Evolutionary conservation across 2,113 vertebrate genomes (phyloP), one percentile per base, ranked within the genome.

Genomic region (Pangasianodon hypophthalmus): DNA sequence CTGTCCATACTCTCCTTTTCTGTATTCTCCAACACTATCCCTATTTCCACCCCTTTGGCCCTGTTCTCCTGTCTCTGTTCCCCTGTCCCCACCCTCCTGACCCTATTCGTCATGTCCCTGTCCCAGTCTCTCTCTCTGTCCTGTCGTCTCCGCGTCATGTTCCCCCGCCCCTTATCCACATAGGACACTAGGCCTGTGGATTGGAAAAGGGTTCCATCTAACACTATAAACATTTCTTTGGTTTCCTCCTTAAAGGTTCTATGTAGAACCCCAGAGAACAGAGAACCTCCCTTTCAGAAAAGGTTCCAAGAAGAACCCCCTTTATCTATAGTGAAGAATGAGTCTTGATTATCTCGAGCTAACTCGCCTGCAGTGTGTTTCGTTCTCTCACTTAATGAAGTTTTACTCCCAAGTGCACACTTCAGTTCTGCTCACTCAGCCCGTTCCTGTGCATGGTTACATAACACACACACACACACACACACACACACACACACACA

Each of bases 91-190:
- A 32, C 54, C n/a, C 77, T 21, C 8, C 60, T 62, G 21, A 26
- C 21, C 6, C 24, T 16, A 9, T 54, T 81, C 86, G 48, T 37
- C 2, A 71, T 90, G 83, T 64, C 71, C 26, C 60, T 60, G 52
- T 88, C 46, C 44, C 58, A 24, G n/a, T 52, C 29, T 32, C 32
- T 56, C 64, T 84, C 56, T 67, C 64, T 69, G 24, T 82, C 44
- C 41, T 75, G 81, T 85, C 16, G 85, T 73, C 69, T 0, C 88
- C 58, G 85, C 87, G 89, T 88, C 75, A 90, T 91, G 91, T 91
- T 64, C 41, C 41, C 71, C 37, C 2, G 3, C 44, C 21, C 46
- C 77, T 50, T 16, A 50, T 14, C 44, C 24, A 21, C 24, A 6
- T 1, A 29, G 1, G 4, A 69, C 16, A 67, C 29, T 19, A 13